Base-by-base conservation (phyloP, 1,140 invertebrate species). In the Drosophila kepulauana region DNA sequence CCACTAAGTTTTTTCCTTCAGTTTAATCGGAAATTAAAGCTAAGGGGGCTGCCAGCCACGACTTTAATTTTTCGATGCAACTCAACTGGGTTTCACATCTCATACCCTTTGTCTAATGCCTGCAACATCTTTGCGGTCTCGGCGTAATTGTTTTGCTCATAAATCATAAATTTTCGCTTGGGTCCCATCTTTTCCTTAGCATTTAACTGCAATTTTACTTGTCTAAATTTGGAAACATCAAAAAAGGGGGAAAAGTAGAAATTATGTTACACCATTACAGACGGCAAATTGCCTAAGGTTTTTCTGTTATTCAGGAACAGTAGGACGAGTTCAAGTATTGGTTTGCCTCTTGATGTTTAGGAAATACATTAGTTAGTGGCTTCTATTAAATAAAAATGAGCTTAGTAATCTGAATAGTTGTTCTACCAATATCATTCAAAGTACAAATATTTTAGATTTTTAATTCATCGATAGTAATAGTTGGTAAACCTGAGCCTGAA, bases 11-110 rank as follows among this genome's bases (percentile, higher is more conserved):
- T 80, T 80, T 75, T 58, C 8, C 43, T 70, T 68, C 30, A 72
- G 54, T 77, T 90, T 91, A 90, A 90, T 90, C 86, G 79, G 87
- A 91, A 90, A 90, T 90, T 90, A 89, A 90, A 90, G 82, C 86
- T 82, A 81, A 79, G 81, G 75, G 78, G 82, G 81, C 74, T 82
- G 71, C 79, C 75, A 67, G 78, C 75, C 85, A 88, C 86, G 85
- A 89, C 75, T 88, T 89, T 85, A 89, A 89, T 90, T 88, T 88
- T 88, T 85, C 71, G 74, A 35, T 87, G 70, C 85, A 84, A 70
- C 77, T 79, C 62, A 67, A 57, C 73, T 82, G 54, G 54, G 75
- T 66, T 76, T 64, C 38, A 3, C 45, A 52, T 33, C 38, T 13
- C 20, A 38, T 38, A 25, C 58, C 6, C 28, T 15, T n/a, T 51